Evolutionary conservation across 2,888 invertebrate genomes (phyloP), one percentile per base, ranked within the genome.

Genomic region (Gryllus longicercus): DNA sequence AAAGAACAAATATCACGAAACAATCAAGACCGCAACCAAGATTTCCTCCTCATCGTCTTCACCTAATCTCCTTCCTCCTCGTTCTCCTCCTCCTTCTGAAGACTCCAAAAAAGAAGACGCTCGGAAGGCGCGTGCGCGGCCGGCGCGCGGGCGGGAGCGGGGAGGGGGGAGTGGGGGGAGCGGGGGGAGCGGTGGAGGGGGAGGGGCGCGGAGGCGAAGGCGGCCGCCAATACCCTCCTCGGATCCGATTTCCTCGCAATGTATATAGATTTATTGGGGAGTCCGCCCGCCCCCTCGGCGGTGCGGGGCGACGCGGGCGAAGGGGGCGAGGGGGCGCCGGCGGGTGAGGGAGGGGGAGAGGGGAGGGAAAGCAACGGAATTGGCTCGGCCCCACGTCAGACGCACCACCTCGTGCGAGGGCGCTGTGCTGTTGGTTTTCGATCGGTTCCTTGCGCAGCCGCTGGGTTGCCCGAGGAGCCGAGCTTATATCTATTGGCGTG

Each of bases 191-290:
- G n/a, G n/a, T n/a, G n/a, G n/a, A n/a, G n/a, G 63, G 14, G 63
- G 63, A 8, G 63, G 63, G 5, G 63, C 3, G 63, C 14, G 63
- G 38, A 38, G n/a, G 63, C 63, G 63, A n/a, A n/a, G 16, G 63
- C 63, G 63, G 10, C 38, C 63, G 63, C 63, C 63, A 63, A 63
- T 63, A n/a, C 63, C 63, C 63, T 63, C 63, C n/a, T 63, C 63
- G 63, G 63, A 63, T 63, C 63, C 63, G 63, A 63, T 63, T 63
- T 63, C 63, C 63, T 63, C n/a, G 63, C 63, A 63, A 63, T 63
- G 63, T 63, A 63, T 63, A 63, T 63, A 63, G 63, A 63, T 63
- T 63, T 63, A 63, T 63, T 63, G 63, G 63, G 63, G 38, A 38
- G 38, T 38, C 14, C 10, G 11, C 5, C n/a, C 63, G 3, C 5